Base-by-base conservation (phyloP, 2,113 vertebrate species). In the Tursiops truncatus region DNA sequence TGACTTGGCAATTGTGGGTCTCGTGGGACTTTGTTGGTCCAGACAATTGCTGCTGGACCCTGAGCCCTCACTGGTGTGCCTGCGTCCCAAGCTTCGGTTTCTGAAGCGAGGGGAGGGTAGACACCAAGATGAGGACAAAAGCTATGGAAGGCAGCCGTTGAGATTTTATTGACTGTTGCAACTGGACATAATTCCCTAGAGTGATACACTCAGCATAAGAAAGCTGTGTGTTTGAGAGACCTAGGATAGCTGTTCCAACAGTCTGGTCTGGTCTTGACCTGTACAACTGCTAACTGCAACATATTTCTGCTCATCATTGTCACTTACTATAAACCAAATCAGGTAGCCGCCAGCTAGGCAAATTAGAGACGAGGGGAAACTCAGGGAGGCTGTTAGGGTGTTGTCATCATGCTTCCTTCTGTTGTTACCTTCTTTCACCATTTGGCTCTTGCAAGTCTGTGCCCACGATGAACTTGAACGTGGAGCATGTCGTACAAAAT, bases 101-200 rank as follows among this genome's bases (percentile, higher is more conserved):
- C 60, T 76, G 73, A 65, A 41, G 3, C 5, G 21, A 5, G 50
- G 14, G 9, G 26, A 70, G 21, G 41, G 65, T 6, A 56, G 38
- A 96, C 41, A 60, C 33, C 70, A 56, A 53, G 28, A 79, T 62
- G 9, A 68, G 25, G 3, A 81, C n/a, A 41, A 2, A 44, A 10
- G 31, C 23, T 23, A 15, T 2, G 4, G 1, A 31, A 12, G 17
- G 28, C 5, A 5, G 68, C 47, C 65, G n/a, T 0, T 4, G 41
- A 21, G 41, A 21, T 53, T 44, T 70, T 73, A 31, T 4, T 33
- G 18, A 15, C 10, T 28, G 12, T 15, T 41, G 53, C n/a, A 38
- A 47, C 44, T 33, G 23, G n/a, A 50, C 60, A 33, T 8, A 18
- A 14, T 6, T 28, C 31, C 80, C 63, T 36, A 50, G 62, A 53